phyloP scores from a whole-genome alignment of 1,140 invertebrate species.

The Euglossa dilemma region DNA sequence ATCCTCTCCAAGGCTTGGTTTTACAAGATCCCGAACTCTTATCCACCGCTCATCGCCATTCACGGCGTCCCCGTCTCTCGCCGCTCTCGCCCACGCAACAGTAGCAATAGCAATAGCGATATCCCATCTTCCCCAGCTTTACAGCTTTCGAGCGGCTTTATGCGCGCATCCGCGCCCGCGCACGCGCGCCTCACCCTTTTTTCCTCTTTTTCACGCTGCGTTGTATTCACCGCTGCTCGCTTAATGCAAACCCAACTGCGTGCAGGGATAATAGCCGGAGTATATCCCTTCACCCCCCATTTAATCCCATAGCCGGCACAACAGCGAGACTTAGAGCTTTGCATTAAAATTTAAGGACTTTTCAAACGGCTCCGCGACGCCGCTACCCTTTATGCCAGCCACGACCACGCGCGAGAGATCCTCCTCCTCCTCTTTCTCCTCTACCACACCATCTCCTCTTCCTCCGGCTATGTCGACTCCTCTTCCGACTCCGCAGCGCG shows the following conservation, averaged over 20 bases:
- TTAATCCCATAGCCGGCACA: slow-evolving; percentile 57
- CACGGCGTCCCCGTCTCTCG: slow-evolving; percentile 20
- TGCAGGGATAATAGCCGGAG: slow-evolving; percentile 46
- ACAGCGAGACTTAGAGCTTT: slow-evolving; percentile 60
- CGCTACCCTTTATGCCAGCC: slow-evolving; percentile 10
- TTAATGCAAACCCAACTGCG: slow-evolving; percentile 62
- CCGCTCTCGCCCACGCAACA: slow-evolving; percentile 15
- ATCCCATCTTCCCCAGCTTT: slow-evolving; percentile 61
- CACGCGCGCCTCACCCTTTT: not conserved
- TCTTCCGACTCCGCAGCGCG: not conserved
- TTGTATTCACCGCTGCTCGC: slow-evolving; percentile 63
- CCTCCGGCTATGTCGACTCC: too few relatives aligned
- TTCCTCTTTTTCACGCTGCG: slow-evolving; percentile 30
- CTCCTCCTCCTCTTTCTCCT: too few relatives aligned
- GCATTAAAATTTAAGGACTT: slow-evolving; percentile 68
- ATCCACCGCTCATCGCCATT: slow-evolving; percentile 55
- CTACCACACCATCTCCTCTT: too few relatives aligned
- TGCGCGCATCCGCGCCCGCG: not conserved
- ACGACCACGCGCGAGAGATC: slow-evolving; percentile 9
- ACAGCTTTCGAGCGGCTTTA: slow-evolving; percentile 53
- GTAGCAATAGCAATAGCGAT: slow-evolving; percentile 54
- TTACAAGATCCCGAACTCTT: slow-evolving; percentile 24
- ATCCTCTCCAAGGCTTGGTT: slow-evolving; percentile 31
- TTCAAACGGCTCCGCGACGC: slow-evolving; percentile 57
- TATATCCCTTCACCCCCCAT: slow-evolving; percentile 28